Conservation (phyloP, 2,797 vertebrate genomes). For the Cephalopachus bancanus region DNA sequence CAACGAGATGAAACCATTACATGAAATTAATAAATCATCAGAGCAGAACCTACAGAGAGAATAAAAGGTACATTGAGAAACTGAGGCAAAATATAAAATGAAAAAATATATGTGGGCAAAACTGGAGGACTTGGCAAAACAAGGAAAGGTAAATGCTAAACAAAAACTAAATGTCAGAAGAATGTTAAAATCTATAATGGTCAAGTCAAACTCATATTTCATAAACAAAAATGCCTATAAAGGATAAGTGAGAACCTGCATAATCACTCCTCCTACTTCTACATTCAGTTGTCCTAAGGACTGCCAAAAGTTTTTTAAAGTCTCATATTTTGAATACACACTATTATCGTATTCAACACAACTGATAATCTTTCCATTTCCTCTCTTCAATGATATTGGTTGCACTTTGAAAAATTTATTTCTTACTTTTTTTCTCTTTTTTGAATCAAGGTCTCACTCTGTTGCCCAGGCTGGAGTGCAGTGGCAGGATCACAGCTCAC, state of each 20-base stretch:
- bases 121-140: neutral
- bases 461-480: neutral
- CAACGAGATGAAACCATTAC: neutral
- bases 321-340: neutral
- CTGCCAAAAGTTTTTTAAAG: neutral
- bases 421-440: neutral
- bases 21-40: constrained; percentile 35
- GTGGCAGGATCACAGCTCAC: neutral
- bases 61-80: neutral
- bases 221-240: neutral
- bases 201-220: neutral
- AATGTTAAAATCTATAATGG: neutral
- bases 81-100: constrained; percentile 25
- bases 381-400: neutral
- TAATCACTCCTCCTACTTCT: neutral
- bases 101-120: neutral
- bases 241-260: neutral
- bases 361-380: neutral
- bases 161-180: neutral
- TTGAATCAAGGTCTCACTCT: neutral
- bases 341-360: neutral
- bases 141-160: neutral
- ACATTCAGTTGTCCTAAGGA: neutral
- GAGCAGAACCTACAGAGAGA: neutral
- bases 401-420: neutral